These are phyloP conservation scores for Montipora cactus DNA, from an alignment of 64 coral and sea anemone species.

Conservation along the genomic window DNA sequence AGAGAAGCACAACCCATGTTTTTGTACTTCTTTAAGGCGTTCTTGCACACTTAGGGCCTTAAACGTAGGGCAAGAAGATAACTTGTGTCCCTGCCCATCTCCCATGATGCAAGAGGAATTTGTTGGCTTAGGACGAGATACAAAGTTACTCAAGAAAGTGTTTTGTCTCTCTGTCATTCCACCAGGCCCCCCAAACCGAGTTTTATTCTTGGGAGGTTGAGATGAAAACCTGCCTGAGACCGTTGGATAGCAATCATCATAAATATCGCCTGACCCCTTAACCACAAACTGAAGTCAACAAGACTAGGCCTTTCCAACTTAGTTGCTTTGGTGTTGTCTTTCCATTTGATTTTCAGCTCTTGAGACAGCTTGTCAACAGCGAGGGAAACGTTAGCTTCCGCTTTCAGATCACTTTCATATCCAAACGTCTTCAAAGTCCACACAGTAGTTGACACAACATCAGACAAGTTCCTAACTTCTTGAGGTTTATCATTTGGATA, in stretches of 20 bases:
- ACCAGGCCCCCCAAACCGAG: not conserved
- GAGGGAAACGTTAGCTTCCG: conserved; percentile 29
- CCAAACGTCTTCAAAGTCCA: conserved; percentile 52
- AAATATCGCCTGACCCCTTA: conserved; percentile 7
- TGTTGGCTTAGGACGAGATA: not conserved
- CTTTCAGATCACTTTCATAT: conserved; percentile 37
- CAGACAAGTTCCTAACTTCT: not conserved
- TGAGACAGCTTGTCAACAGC: conserved; percentile 14
- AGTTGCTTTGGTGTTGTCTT: conserved; percentile 9
- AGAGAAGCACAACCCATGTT: conserved; percentile 20
- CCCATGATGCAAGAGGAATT: not conserved
- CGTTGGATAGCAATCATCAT: not conserved
- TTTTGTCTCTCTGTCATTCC: not conserved
- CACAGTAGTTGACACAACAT: conserved; percentile 28
- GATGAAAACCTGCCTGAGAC: not conserved
- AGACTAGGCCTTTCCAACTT: conserved; percentile 16
- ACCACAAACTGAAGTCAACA: not conserved
- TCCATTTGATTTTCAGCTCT: conserved; percentile 49
- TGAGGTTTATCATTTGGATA: conserved; percentile 1
- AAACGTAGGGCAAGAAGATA: not conserved
- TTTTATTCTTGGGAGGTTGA: not conserved
- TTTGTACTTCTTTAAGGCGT: conserved; percentile 12
- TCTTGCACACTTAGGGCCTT: conserved; percentile 7
- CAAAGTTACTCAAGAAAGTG: not conserved
- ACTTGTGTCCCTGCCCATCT: conserved; percentile 9